phyloP scores from a whole-genome alignment of 2,113 vertebrate species.

The Rissa tridactyla region DNA sequence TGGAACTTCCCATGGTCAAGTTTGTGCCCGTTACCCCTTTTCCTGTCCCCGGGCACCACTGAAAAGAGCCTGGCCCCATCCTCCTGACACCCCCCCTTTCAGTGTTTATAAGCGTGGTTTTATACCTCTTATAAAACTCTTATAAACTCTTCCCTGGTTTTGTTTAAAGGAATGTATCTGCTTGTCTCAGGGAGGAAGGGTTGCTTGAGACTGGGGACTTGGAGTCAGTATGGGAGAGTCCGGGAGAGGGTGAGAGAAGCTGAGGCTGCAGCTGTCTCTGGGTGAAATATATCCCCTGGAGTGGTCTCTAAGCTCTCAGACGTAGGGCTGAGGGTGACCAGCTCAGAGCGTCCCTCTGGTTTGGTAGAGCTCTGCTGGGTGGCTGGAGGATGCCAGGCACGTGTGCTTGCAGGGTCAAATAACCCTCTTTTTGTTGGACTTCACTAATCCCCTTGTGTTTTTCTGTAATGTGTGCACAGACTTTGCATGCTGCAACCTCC shows the following conservation, averaged over 20 bases:
- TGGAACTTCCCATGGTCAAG: no score
- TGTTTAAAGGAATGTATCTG: not conserved
- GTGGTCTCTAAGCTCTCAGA: not conserved
- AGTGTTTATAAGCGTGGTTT: no score
- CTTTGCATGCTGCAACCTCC: not conserved
- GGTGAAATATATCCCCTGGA: not conserved
- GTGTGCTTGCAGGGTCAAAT: not conserved
- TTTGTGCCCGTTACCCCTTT: no score
- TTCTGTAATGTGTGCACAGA: no score
- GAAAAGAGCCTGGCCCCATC: no score
- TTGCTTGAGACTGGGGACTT: not conserved
- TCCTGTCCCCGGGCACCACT: no score
- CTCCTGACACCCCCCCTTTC: no score
- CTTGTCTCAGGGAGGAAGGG: not conserved
- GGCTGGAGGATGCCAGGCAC: not conserved
- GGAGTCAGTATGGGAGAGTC: no score
- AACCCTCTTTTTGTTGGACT: no score
- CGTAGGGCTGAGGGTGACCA: not conserved
- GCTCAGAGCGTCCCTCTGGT: not conserved
- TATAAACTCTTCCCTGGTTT: not conserved
- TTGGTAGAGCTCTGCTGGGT: not conserved
- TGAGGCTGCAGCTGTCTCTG: not conserved
- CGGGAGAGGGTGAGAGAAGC: not conserved
- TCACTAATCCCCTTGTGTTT: not conserved
- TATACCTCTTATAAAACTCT: no score